These are phyloP conservation scores for Apteryx owenii DNA, from an alignment of 2,113 vertebrate genomes.

Conservation along the genomic window DNA sequence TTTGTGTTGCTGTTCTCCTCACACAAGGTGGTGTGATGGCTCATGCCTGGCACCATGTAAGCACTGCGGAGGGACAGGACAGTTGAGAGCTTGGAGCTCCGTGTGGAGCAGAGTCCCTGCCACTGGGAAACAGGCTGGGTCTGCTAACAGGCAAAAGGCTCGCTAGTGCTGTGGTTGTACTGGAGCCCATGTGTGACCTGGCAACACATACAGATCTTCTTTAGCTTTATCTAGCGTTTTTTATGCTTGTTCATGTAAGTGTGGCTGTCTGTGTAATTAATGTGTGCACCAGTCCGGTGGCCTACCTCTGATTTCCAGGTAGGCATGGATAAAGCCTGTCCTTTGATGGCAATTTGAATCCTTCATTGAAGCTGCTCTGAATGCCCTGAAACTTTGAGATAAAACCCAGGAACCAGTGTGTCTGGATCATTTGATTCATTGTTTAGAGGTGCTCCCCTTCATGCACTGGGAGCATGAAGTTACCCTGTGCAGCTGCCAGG, in stretches of 20 bases:
- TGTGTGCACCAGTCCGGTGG: background rate
- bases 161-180: background rate
- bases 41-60: background rate
- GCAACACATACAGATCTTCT: background rate
- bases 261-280: background rate
- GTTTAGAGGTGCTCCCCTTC: background rate
- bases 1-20: background rate
- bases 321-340: background rate
- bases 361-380: background rate
- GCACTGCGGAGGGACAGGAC: background rate
- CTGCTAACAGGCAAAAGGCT: background rate
- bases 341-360: background rate
- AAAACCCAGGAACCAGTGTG: background rate
- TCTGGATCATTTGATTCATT: background rate
- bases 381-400: background rate
- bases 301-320: background rate
- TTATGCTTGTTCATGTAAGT: background rate
- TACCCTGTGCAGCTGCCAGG: background rate
- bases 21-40: rapidly evolving
- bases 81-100: background rate
- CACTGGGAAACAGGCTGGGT: background rate
- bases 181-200: background rate
- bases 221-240: background rate
- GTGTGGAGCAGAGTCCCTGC: background rate
- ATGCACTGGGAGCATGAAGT: background rate